Base-by-base conservation (phyloP, 1,140 invertebrate species). In the Euglossa dilemma region DNA sequence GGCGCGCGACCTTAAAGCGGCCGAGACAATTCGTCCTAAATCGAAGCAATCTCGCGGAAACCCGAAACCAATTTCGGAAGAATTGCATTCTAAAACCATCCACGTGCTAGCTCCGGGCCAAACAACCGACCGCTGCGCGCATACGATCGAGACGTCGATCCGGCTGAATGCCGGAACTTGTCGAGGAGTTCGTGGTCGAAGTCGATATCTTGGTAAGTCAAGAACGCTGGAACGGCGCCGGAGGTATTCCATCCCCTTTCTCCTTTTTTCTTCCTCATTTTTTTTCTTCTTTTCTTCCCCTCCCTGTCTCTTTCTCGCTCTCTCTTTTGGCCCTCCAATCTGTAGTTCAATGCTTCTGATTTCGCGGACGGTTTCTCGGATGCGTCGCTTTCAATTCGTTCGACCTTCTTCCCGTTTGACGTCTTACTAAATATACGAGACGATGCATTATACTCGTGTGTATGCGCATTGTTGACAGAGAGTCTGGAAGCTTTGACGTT, bases 31-130 rank as follows among this genome's bases (percentile, higher is more conserved):
- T 91, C 86, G 66, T 86, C 79, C 81, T 78, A 90, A 90, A 91
- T 91, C 85, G 90, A 91, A 87, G 86, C 91, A 88, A 93, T 92
- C 87, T 89, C 89, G 77, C 54, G 89, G 87, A 89, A 91, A 89
- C 82, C 91, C 83, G 85, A 92, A 92, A 91, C 88, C 92, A 93
- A 93, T 93, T 91, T 91, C 85, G 83, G 86, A 93, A 92, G 91
- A 92, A 93, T 93, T 90, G 91, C 92, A 92, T 91, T 91, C 91
- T 89, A 89, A 92, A 91, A 91, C 87, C 89, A 89, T 88, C 85
- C 86, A 75, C 87, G 84, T 86, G 84, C 82, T 87, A 69, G 86
- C 84, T 89, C n/a, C 63, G 75, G 80, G 85, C 72, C 74, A 88
- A 88, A 90, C 74, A 89, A 84, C 56, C 80, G 75, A 79, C 69